Percentiles rank a stretch among this genome's conserved stretches.
Evolutionary conservation across 2,797 vertebrate genomes (phyloP).

Genomic region (Tolypeutes matacus): DNA sequence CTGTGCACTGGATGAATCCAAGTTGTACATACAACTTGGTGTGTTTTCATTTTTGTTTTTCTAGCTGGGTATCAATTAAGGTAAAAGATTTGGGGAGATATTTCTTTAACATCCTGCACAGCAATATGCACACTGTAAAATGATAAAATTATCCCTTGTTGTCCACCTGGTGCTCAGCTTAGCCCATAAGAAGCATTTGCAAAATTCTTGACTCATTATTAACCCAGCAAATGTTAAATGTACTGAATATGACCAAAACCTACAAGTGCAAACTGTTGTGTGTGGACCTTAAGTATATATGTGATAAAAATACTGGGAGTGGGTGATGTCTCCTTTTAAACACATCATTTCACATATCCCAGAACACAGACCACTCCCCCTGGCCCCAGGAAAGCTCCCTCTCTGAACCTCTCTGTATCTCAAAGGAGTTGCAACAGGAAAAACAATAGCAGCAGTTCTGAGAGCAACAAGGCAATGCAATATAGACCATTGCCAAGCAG

Average conservation of each 20-base stretch:
- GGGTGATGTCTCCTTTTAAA: slow-evolving; percentile 10
- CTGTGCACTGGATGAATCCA: not conserved
- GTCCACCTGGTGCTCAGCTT: not conserved
- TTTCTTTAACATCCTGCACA: not conserved
- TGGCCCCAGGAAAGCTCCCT: not conserved
- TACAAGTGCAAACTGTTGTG: not conserved
- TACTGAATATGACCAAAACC: slow-evolving; percentile 28
- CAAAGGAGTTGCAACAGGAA: slow-evolving; percentile 58
- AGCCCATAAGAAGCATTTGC: not conserved
- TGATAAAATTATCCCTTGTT: slow-evolving; percentile 14
- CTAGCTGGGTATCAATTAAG: not conserved
- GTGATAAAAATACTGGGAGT: slow-evolving; percentile 23
- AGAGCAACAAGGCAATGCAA: slow-evolving; percentile 52
- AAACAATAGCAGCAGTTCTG: slow-evolving; percentile 62
- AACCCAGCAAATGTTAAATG: slow-evolving; percentile 6
- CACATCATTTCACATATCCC: not conserved
- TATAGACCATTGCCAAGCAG: slow-evolving; percentile 42
- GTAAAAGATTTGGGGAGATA: slow-evolving; percentile 33
- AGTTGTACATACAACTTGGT: not conserved
- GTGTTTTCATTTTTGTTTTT: slow-evolving; percentile 40
- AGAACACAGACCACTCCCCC: not conserved
- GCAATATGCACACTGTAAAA: slow-evolving; percentile 36
- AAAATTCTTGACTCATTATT: slow-evolving; percentile 53
- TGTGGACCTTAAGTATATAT: slow-evolving; percentile 2
- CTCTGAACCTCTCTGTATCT: slow-evolving; percentile 22